A percentile compares a stretch with the other conserved stretches of the same genome.
phyloP scores from a whole-genome alignment of 2,888 invertebrate genomes.

The Pseudococcus viburni region DNA sequence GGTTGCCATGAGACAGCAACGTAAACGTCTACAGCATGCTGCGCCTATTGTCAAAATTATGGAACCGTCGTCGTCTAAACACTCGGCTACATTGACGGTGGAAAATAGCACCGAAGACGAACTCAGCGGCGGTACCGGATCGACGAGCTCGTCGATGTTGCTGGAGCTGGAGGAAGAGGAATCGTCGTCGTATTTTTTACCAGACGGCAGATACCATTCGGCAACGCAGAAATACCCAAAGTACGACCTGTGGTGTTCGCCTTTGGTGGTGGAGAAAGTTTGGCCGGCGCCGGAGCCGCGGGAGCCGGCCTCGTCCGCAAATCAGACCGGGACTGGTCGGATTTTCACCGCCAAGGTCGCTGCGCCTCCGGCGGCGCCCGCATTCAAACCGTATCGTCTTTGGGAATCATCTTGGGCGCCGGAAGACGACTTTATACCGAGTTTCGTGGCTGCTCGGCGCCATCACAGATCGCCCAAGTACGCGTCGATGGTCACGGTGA shows the following conservation, averaged over 20 bases:
- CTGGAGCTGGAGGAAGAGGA: background rate
- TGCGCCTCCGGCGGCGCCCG: background rate
- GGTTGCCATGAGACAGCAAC: background rate
- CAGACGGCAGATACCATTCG: background rate
- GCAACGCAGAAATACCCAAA: background rate
- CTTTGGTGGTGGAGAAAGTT: constrained; percentile 1
- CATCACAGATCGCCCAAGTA: background rate
- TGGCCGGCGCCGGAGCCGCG: background rate
- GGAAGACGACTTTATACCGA: constrained; percentile 42
- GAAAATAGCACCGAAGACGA: background rate
- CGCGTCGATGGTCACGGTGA: background rate
- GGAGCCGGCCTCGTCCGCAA: background rate
- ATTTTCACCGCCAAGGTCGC: background rate
- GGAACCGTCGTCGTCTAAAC: constrained; percentile 9
- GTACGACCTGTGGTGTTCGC: constrained; percentile 55
- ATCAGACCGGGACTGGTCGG: background rate
- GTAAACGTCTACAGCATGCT: background rate
- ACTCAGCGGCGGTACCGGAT: background rate
- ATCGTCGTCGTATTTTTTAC: constrained; percentile 47
- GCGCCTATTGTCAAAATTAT: background rate
- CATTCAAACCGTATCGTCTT: constrained; percentile 9
- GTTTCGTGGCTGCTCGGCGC: background rate
- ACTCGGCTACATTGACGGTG: background rate
- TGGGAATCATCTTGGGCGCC: constrained; percentile 5
- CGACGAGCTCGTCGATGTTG: background rate